phyloP scores from a whole-genome alignment of 1,140 invertebrate genomes.

The Trinorchestia longiramus region DNA sequence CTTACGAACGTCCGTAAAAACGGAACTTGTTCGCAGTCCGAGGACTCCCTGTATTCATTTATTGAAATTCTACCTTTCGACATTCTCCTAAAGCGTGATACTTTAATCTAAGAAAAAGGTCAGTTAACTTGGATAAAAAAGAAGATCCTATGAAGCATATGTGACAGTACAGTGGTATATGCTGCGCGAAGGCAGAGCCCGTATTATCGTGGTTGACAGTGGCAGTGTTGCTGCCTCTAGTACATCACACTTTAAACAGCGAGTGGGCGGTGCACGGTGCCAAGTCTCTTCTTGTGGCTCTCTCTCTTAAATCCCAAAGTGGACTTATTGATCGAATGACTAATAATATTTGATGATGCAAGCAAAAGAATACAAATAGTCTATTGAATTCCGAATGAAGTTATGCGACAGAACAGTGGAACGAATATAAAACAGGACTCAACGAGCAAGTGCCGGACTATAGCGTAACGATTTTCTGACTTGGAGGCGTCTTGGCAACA shows the following conservation, averaged over 20 bases:
- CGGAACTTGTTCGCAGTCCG: too few relatives aligned
- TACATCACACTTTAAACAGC: constrained; percentile 28
- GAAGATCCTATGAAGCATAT: not conserved
- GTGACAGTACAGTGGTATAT: too few relatives aligned
- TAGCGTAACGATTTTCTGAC: constrained; percentile 36
- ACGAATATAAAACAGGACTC: not conserved
- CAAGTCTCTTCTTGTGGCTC: not conserved
- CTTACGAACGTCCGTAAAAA: too few relatives aligned
- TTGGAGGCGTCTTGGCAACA: not conserved
- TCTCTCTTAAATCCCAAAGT: not conserved
- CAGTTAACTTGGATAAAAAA: not conserved
- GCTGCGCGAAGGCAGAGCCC: not conserved
- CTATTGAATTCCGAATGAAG: not conserved
- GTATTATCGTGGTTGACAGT: not conserved
- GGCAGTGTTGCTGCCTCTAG: not conserved
- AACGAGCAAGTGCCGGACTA: not conserved
- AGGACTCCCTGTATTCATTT: too few relatives aligned
- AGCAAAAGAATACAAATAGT: not conserved
- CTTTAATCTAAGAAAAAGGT: not conserved
- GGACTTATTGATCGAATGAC: not conserved
- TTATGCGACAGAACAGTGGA: not conserved
- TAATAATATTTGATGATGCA: not conserved
- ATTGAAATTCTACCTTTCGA: too few relatives aligned
- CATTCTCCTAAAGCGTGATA: not conserved
- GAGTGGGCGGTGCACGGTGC: constrained; percentile 46